These are phyloP conservation scores for Drosophila kanekoi DNA, from an alignment of 2,888 invertebrate species.

Conservation along the genomic window DNA sequence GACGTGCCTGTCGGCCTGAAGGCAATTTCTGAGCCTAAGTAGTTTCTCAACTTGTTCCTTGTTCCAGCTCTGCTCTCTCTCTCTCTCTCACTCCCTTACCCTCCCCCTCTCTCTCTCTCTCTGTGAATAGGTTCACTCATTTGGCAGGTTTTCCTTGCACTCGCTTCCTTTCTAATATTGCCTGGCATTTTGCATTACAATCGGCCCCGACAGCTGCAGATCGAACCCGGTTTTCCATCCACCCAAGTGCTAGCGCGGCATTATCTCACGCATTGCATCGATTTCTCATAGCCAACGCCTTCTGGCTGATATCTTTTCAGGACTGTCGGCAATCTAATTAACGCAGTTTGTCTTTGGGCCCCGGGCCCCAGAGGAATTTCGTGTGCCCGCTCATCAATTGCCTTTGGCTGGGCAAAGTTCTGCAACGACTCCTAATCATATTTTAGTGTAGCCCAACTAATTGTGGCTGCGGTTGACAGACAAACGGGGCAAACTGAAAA, in stretches of 20 bases:
- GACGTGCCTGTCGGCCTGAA: constrained; percentile 22
- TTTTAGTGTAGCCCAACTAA: constrained; percentile 73
- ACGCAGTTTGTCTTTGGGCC: constrained; percentile 38
- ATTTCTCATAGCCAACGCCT: constrained; percentile 43
- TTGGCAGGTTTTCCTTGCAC: constrained; percentile 36
- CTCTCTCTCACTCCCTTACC: background rate
- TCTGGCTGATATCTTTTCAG: constrained; percentile 28
- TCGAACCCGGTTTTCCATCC: background rate
- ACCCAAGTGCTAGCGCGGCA: constrained; percentile 11
- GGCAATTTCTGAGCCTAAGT: constrained; percentile 35
- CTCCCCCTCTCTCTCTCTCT: background rate
- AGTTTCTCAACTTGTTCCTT: constrained; percentile 22
- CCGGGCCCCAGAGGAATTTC: constrained; percentile 38
- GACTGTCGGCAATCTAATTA: constrained; percentile 54
- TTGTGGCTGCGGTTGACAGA: constrained; percentile 51
- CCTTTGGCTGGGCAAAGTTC: constrained; percentile 26
- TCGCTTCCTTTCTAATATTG: constrained; percentile 6
- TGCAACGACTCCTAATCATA: constrained; percentile 66
- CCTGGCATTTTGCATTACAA: constrained; percentile 25
- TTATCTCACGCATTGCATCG: constrained; percentile 52
- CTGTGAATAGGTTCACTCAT: constrained; percentile 35
- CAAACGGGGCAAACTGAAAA: constrained; percentile 14
- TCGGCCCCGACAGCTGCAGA: constrained; percentile 38
- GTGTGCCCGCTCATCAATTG: constrained; percentile 19
- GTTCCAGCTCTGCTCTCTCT: background rate